These are phyloP conservation scores for Athripsodes cinereus DNA, from an alignment of 2,888 invertebrate species.

Conservation along the genomic window DNA sequence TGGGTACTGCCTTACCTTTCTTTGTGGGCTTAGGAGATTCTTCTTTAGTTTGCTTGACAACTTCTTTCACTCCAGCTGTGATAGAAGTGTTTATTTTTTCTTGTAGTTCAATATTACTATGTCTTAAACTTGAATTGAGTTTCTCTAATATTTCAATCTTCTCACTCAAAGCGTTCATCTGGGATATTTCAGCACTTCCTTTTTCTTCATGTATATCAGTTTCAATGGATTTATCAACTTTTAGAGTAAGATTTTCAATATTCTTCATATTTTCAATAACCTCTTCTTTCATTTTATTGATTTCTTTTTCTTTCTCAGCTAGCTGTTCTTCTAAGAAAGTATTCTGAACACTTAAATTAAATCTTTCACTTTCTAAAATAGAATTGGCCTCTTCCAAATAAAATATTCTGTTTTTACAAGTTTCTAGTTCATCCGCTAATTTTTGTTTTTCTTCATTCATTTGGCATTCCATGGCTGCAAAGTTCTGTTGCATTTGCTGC, in stretches of 20 bases:
- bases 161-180: constrained; percentile 43
- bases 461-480: constrained; percentile 62
- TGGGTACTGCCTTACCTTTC: constrained; percentile 34
- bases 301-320: constrained; percentile 44
- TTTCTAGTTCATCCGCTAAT: constrained; percentile 49
- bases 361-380: constrained; percentile 45
- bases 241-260: constrained; percentile 37
- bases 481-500: constrained; percentile 74
- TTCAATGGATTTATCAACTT: constrained; percentile 35
- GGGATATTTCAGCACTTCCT: constrained; percentile 45
- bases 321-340: constrained; percentile 51
- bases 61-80: constrained; percentile 24
- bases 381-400: constrained; percentile 53
- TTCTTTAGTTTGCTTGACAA: constrained; percentile 34
- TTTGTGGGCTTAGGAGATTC: constrained; percentile 40
- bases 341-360: constrained; percentile 48
- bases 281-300: constrained; percentile 29
- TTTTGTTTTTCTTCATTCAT: constrained; percentile 62
- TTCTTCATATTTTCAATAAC: constrained; percentile 29
- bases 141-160: constrained; percentile 50
- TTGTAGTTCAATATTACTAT: constrained; percentile 35
- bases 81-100: constrained; percentile 19
- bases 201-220: constrained; percentile 48
- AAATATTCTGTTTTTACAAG: constrained; percentile 50
- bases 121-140: constrained; percentile 48